These are phyloP conservation scores for Thalassarche chlororhynchos DNA, from an alignment of 2,113 vertebrate species.

Conservation along the genomic window DNA sequence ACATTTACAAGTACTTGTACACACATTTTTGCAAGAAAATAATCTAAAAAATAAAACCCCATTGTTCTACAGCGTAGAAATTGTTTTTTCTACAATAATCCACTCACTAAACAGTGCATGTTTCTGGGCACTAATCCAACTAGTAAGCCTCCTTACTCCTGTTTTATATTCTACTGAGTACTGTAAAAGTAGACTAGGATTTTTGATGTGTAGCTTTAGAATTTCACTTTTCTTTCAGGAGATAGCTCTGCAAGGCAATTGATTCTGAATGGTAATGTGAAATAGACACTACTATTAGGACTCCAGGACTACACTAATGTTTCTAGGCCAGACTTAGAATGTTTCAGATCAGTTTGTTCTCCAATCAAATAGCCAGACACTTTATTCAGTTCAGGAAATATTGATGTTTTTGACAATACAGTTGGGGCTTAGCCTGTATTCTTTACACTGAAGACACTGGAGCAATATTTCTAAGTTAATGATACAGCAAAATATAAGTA, in stretches of 20 bases:
- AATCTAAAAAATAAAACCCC: not conserved
- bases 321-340: not conserved
- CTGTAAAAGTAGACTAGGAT: not conserved
- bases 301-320: not conserved
- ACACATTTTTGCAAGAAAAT: not conserved
- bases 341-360: not conserved
- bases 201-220: not conserved
- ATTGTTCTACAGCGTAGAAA: not conserved
- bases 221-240: not conserved
- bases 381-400: not conserved
- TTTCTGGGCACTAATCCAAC: not conserved
- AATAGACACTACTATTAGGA: not conserved
- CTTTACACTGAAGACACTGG: not conserved
- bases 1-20: not conserved
- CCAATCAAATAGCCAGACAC: not conserved
- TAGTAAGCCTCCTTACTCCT: not conserved
- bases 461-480: not conserved
- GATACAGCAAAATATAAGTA: not conserved
- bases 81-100: not conserved
- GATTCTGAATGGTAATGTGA: not conserved
- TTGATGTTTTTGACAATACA: not conserved
- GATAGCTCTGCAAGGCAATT: not conserved
- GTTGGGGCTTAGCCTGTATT: not conserved
- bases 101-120: not conserved
- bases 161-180: not conserved